Evolutionary conservation across 2,888 invertebrate genomes (phyloP).

Genomic region (Imbricaverruca yamaguchii): DNA sequence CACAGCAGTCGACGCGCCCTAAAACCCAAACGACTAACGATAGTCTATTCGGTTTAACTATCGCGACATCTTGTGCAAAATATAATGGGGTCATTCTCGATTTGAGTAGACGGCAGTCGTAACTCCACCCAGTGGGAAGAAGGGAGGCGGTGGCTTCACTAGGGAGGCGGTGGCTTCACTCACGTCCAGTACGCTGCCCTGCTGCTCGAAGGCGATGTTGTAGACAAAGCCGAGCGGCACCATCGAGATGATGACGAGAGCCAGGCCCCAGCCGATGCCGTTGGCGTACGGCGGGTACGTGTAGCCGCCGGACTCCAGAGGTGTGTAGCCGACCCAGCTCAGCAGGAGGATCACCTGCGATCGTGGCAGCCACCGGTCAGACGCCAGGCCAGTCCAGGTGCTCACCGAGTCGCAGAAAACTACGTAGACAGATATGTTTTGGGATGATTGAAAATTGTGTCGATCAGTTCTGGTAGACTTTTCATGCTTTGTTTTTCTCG

Average conservation of each 20-base stretch:
- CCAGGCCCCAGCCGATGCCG: conserved; percentile 64
- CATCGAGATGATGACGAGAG: conserved; percentile 62
- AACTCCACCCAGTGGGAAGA: too few species aligned
- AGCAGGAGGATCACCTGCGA: conserved; percentile 54
- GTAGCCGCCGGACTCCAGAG: conserved; percentile 62
- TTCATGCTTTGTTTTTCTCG: too few species aligned
- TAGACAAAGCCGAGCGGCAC: conserved; percentile 43
- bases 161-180: neutral
- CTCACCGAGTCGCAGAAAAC: too few species aligned
- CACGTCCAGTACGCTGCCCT: neutral
- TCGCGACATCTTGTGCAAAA: neutral
- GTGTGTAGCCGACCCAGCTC: conserved; percentile 70
- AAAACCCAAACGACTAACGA: neutral
- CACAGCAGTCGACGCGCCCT: neutral
- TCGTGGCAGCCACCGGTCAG: too few species aligned
- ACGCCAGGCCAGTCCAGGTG: too few species aligned
- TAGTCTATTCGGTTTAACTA: neutral
- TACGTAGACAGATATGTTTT: too few species aligned
- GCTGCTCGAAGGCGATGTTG: neutral
- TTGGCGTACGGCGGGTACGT: conserved; percentile 72
- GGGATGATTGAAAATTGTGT: too few species aligned
- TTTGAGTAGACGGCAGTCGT: neutral
- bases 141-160: neutral
- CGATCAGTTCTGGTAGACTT: too few species aligned
- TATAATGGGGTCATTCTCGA: neutral